phyloP scores from a whole-genome alignment of 2,888 invertebrate genomes.

The Machimus rusticus region DNA sequence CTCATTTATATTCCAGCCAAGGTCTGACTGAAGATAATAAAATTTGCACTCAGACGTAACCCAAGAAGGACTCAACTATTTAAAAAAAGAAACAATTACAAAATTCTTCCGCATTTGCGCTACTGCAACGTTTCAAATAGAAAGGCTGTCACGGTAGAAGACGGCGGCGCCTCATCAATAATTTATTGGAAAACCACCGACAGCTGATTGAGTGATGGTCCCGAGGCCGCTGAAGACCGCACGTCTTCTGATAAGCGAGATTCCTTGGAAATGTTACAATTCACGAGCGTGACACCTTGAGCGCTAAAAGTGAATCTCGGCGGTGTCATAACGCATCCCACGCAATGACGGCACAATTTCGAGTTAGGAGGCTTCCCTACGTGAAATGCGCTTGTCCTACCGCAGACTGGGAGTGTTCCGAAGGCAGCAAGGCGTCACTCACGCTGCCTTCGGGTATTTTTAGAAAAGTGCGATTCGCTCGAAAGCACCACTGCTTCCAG shows the following conservation, averaged over 20 bases:
- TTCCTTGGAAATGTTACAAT: background rate
- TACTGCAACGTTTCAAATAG: conserved; percentile 10
- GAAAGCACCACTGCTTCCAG: background rate
- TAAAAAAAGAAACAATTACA: background rate
- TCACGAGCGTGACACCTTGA: background rate
- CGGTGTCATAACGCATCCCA: background rate
- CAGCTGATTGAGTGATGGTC: conserved; percentile 16
- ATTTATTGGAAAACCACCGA: conserved; percentile 7
- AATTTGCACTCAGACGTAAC: background rate
- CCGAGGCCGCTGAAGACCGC: background rate
- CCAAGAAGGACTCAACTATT: background rate
- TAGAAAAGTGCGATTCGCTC: background rate
- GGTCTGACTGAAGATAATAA: background rate
- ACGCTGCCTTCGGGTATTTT: background rate
- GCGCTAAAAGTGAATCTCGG: background rate
- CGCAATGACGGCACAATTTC: background rate
- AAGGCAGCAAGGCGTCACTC: background rate
- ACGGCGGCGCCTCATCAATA: conserved; percentile 1
- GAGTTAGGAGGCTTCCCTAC: background rate
- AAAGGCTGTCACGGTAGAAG: background rate
- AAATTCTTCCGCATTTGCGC: background rate
- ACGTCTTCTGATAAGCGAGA: background rate
- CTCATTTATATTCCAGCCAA: background rate
- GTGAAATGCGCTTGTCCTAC: background rate
- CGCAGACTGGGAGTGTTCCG: background rate